Base-by-base conservation (phyloP, 2,797 vertebrate genomes). In the Melopsittacus undulatus region DNA sequence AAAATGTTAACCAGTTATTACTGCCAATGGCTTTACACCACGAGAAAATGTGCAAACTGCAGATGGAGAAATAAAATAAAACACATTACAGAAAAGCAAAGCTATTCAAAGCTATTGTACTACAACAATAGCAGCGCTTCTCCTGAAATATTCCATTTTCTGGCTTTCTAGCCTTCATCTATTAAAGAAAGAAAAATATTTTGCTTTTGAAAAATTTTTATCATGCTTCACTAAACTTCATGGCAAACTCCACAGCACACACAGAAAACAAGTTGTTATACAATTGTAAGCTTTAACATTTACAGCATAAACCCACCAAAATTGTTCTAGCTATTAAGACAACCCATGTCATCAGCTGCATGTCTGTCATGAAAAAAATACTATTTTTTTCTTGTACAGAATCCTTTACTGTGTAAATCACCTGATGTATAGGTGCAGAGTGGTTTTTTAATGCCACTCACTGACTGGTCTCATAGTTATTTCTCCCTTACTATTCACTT, bases 51-150 rank as follows among this genome's bases (percentile, higher is more conserved):
- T 36, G 42, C 66, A 85, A 83, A 84, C 4, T 84, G 89, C 75
- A 93, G 77, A 94, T 34, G 63, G 26, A 75, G 67, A 92, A 95
- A 90, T 86, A 86, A 92, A 95, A 89, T 78, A 88, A 82, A 91
- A 86, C 91, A 66, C 49, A 72, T 40, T 59, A 38, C 26, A 73
- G 64, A 61, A 94, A 91, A 92, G 76, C 36, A 15, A 57, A 94
- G 90, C 87, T 73, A 52, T 42, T 67, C 76, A 85, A 77, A 91
- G 64, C 72, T 75, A 90, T 83, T 95, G 89, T 86, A 49, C 17
- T 46, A 29, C 40, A 93, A 89, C 87, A 96, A 91, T 61, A 92
- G 89, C 70, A 92, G 80, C 32, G 48, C 13, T 73, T 70, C 67
- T 68, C 43, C 63, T 30, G 30, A 87, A 83, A 70, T 56, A 89